A percentile compares a stretch with the other conserved stretches of the same genome.
These are phyloP conservation scores for Drosophila parabipectinata DNA, from an alignment of 1,140 invertebrate genomes.

Conservation along the genomic window DNA sequence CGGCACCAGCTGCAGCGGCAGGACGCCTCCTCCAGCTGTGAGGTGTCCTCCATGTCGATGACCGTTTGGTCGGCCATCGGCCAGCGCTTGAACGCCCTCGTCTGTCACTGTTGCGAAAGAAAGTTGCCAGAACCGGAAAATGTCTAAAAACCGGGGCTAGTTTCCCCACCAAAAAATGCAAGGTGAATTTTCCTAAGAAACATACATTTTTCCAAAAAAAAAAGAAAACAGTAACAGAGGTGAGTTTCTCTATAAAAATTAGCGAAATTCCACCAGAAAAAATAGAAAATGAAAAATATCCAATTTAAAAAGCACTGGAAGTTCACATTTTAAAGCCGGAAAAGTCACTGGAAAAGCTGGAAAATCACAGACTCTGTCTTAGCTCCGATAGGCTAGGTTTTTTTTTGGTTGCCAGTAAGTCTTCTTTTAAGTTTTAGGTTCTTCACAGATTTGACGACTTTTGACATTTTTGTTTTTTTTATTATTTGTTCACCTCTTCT, in stretches of 20 bases:
- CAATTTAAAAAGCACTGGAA: no score
- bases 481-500: neutral
- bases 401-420: slow-evolving; percentile 4
- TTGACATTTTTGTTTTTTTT: no score
- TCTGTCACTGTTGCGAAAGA: slow-evolving; percentile 83
- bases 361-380: slow-evolving; percentile 11
- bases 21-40: slow-evolving; percentile 68
- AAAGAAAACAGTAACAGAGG: neutral
- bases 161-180: neutral
- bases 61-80: slow-evolving; percentile 81
- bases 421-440: slow-evolving; percentile 13
- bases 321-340: slow-evolving; percentile 12
- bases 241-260: neutral
- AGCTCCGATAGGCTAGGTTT: slow-evolving; percentile 8
- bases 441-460: slow-evolving; percentile 13
- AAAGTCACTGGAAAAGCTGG: neutral
- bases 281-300: neutral
- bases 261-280: neutral
- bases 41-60: slow-evolving; percentile 80
- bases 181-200: neutral
- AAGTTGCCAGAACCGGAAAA: slow-evolving; percentile 83
- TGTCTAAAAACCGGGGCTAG: slow-evolving; percentile 58
- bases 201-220: neutral
- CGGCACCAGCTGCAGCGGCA: slow-evolving; percentile 33
- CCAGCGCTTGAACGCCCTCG: slow-evolving; percentile 77